A percentile compares a stretch with the other conserved stretches of the same genome.
These are phyloP conservation scores for Noctua comes DNA, from an alignment of 2,888 invertebrate species.

Conservation along the genomic window DNA sequence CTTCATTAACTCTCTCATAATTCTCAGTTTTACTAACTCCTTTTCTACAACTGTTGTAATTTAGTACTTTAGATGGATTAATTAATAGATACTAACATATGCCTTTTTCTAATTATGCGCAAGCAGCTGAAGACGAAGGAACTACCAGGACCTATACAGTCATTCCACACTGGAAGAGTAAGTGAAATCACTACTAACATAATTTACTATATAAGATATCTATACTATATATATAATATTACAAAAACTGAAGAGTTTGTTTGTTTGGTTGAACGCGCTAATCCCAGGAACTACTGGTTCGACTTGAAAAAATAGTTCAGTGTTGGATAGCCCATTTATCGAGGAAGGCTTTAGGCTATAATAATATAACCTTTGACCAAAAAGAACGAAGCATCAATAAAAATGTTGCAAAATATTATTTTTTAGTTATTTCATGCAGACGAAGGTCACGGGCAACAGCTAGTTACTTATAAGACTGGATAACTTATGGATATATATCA, in stretches of 20 bases:
- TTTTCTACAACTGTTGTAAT: neutral
- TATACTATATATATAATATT: too few species aligned
- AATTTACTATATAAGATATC: neutral
- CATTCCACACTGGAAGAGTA: slow-evolving; percentile 7
- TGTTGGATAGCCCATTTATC: too few species aligned
- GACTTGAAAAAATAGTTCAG: too few species aligned
- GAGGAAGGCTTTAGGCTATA: too few species aligned
- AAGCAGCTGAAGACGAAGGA: slow-evolving; percentile 29
- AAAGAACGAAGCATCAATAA: too few species aligned
- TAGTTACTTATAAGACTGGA: neutral
- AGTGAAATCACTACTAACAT: slow-evolving; percentile 13
- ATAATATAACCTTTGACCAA: too few species aligned
- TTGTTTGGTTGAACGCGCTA: too few species aligned
- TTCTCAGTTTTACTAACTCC: neutral
- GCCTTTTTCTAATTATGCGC: slow-evolving; percentile 24
- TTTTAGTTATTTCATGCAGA: too few species aligned
- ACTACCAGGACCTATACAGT: neutral
- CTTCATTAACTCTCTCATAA: neutral
- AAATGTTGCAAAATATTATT: too few species aligned
- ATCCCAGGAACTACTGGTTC: too few species aligned
- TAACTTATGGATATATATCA: neutral
- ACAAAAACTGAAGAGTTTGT: too few species aligned
- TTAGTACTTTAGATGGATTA: neutral
- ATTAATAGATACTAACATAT: slow-evolving; percentile 16
- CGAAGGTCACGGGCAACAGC: too few species aligned